phyloP scores from a whole-genome alignment of 2,888 invertebrate genomes.

The Agrilus biguttatus region DNA sequence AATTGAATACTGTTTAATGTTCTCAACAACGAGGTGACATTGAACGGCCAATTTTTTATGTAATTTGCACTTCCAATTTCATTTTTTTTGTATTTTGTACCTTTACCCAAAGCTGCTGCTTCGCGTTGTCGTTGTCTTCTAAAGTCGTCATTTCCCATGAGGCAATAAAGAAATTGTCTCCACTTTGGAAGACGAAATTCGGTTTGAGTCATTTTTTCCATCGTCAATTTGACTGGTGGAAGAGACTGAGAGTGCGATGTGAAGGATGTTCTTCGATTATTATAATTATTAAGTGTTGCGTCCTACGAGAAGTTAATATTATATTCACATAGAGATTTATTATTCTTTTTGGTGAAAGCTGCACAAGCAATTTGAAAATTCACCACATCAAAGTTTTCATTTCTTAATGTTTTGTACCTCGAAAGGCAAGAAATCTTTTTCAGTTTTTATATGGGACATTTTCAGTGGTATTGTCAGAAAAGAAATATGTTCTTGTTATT shows the following conservation, averaged over 20 bases:
- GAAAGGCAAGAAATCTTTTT: too few species aligned
- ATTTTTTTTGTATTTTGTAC: conserved; percentile 1
- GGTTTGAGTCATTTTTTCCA: conserved; percentile 75
- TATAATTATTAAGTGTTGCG: conserved; percentile 27
- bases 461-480: too few species aligned
- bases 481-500: too few species aligned
- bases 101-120: conserved; percentile 41
- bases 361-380: not conserved
- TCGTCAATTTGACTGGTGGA: conserved; percentile 42
- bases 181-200: conserved; percentile 61
- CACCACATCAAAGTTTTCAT: too few species aligned
- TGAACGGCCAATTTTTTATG: too few species aligned
- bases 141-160: conserved; percentile 64
- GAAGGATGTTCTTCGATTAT: conserved; percentile 21
- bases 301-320: conserved; percentile 22
- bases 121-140: conserved; percentile 58
- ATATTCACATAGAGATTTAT: too few species aligned
- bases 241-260: conserved; percentile 8
- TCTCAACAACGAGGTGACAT: too few species aligned
- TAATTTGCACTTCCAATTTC: not conserved
- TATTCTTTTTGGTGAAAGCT: not conserved
- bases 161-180: conserved; percentile 67
- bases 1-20: too few species aligned
- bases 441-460: too few species aligned
- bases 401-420: too few species aligned